Evolutionary conservation across 2,888 invertebrate species (phyloP).

Genomic region (Stenodema calcarata): DNA sequence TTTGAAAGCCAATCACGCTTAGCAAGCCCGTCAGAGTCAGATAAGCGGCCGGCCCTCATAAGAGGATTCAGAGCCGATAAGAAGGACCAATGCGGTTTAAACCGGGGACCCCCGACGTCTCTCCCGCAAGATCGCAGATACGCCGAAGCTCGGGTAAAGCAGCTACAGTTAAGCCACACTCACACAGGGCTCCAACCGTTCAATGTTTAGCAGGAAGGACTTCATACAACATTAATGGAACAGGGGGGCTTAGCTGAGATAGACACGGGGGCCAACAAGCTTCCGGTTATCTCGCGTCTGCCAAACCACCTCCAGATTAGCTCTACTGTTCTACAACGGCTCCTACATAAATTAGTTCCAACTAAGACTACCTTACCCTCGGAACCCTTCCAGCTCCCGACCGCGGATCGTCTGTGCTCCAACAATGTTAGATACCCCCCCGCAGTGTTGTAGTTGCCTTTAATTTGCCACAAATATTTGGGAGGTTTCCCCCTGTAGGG

Average conservation of each 20-base stretch:
- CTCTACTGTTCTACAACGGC: constrained; percentile 46
- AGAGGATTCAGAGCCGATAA: constrained; percentile 17
- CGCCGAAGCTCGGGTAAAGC: not conserved
- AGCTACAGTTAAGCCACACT: not conserved
- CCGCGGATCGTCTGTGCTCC: not conserved
- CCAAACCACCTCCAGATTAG: constrained; percentile 47
- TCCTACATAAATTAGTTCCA: constrained; percentile 46
- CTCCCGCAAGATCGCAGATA: not conserved
- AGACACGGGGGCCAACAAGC: constrained; percentile 49
- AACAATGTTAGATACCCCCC: constrained; percentile 1
- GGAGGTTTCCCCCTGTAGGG: not conserved
- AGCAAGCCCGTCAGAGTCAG: not conserved
- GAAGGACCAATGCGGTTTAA: not conserved
- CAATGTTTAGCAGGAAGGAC: constrained; percentile 10
- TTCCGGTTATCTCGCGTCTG: constrained; percentile 47
- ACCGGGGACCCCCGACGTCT: not conserved
- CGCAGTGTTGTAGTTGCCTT: not conserved
- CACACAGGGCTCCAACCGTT: not conserved
- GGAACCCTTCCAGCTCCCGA: not conserved
- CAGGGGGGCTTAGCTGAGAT: constrained; percentile 29
- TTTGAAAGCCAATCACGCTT: not conserved
- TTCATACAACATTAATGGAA: constrained; percentile 48
- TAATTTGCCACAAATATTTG: not conserved
- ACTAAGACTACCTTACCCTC: not conserved
- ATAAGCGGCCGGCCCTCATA: not conserved